Conservation (phyloP, 2,888 invertebrate genomes). For the Sicus ferrugineus region DNA sequence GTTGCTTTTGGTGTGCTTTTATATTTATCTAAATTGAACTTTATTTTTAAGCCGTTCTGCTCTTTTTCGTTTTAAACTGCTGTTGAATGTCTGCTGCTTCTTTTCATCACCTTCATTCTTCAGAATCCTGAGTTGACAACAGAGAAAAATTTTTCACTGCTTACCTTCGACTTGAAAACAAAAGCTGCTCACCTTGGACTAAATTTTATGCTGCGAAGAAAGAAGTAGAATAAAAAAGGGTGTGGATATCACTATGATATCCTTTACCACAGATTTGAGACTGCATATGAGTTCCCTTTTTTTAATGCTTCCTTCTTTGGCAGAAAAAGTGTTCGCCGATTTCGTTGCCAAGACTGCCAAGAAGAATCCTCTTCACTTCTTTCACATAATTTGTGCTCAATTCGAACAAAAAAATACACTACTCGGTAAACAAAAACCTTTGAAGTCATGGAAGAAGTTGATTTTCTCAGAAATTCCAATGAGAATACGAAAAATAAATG, state of each 20-base stretch:
- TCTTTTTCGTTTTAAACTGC: background rate
- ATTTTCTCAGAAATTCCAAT: no score
- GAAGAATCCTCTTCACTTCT: background rate
- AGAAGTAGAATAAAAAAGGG: background rate
- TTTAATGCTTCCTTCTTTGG: no score
- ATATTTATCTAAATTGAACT: background rate
- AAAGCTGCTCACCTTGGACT: constrained; percentile 53
- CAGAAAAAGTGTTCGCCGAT: background rate
- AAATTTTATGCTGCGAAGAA: constrained; percentile 41
- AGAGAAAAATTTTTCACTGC: no score
- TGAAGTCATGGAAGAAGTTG: no score
- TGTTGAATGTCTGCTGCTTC: background rate
- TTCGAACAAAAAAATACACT: no score
- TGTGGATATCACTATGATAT: background rate
- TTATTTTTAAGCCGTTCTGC: background rate
- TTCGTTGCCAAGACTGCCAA: background rate
- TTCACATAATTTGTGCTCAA: no score
- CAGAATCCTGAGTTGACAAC: no score
- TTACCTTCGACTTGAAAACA: constrained; percentile 28
- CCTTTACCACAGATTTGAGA: background rate
- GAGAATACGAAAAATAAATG: no score
- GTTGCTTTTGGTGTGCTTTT: background rate
- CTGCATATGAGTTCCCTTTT: background rate
- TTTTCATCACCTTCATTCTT: background rate
- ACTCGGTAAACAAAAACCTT: no score